phyloP scores from a whole-genome alignment of 2,797 vertebrate genomes.

The Sebastes iracundus region DNA sequence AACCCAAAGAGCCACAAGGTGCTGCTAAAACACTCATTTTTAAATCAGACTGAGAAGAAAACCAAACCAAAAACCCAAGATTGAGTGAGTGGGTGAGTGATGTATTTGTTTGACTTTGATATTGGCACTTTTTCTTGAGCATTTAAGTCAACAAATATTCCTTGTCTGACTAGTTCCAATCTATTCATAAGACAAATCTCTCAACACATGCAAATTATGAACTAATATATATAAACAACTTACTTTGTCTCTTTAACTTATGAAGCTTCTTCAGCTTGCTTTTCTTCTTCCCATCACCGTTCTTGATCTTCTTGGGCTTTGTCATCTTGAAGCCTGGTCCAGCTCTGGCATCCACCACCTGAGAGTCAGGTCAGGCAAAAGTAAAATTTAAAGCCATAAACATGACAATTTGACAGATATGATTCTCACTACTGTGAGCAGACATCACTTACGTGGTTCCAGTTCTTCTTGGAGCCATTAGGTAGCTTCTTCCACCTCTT shows the following conservation, averaged over 20 bases:
- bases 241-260: slow-evolving; percentile 87
- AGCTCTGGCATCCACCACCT: slow-evolving; percentile 89
- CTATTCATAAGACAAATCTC: not conserved
- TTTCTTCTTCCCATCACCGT: slow-evolving; percentile 83
- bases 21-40: slow-evolving; percentile 21
- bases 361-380: not conserved
- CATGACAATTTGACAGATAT: not conserved
- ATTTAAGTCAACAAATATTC: not conserved
- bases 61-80: not conserved
- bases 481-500: slow-evolving; percentile 89
- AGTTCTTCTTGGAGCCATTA: slow-evolving; percentile 87
- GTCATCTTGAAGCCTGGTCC: slow-evolving; percentile 88
- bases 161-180: not conserved
- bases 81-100: not conserved
- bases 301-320: slow-evolving; percentile 88
- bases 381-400: not conserved
- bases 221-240: slow-evolving; percentile 36
- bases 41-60: not conserved
- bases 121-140: not conserved
- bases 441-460: slow-evolving; percentile 83
- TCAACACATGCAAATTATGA: not conserved
- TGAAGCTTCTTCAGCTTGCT: slow-evolving; percentile 85
- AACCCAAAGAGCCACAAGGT: slow-evolving; percentile 40
- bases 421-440: not conserved
- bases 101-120: not conserved